phyloP scores from a whole-genome alignment of 1,140 invertebrate genomes.

The Temnothorax longispinosus region DNA sequence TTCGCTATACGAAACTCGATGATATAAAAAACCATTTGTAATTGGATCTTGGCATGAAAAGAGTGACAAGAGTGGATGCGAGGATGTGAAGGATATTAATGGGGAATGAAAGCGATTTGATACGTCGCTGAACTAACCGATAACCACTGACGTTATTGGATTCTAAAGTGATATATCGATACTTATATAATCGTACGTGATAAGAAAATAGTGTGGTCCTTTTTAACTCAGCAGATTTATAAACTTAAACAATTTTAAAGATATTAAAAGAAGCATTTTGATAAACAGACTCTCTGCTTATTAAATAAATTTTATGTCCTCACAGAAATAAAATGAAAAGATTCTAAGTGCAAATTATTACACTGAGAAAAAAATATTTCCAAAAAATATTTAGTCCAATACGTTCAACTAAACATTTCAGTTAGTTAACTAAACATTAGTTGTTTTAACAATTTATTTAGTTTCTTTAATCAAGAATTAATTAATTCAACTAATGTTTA shows the following conservation, averaged over 20 bases:
- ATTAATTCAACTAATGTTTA: too few species aligned
- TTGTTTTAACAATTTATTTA: too few species aligned
- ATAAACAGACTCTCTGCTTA: not conserved
- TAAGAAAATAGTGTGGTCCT: slow-evolving; percentile 31
- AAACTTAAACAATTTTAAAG: slow-evolving; percentile 2
- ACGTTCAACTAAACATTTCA: too few species aligned
- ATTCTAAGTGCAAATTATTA: not conserved
- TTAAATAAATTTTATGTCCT: not conserved
- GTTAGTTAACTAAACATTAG: too few species aligned
- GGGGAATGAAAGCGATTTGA: not conserved
- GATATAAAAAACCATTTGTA: not conserved
- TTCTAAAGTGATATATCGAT: slow-evolving; percentile 41
- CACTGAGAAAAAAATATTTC: too few species aligned
- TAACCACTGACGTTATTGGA: slow-evolving; percentile 20
- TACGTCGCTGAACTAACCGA: slow-evolving; percentile 11
- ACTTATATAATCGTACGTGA: slow-evolving; percentile 34
- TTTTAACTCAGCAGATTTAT: slow-evolving; percentile 2
- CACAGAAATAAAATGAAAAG: not conserved
- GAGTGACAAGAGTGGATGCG: not conserved
- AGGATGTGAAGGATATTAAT: not conserved
- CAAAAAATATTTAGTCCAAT: too few species aligned
- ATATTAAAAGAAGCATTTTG: not conserved
- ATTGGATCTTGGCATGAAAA: not conserved
- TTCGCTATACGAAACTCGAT: not conserved
- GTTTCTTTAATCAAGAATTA: too few species aligned